A percentile compares a stretch with the other conserved stretches of the same genome.
Evolutionary conservation across 2,113 vertebrate genomes (phyloP).

Genomic region (Etia nguti): DNA sequence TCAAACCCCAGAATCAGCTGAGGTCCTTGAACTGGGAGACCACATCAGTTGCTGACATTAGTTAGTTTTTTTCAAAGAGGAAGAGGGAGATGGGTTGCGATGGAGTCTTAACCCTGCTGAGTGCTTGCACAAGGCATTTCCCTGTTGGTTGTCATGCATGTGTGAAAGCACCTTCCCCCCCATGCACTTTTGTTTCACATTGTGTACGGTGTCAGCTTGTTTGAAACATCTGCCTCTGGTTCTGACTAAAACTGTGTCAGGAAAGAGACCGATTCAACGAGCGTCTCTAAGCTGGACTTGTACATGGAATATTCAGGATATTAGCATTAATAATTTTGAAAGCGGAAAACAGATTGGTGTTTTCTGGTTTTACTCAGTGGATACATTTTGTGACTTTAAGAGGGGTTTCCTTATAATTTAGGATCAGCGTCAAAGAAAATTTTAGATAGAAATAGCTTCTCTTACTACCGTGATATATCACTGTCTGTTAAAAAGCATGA

Average conservation of each 20-base stretch:
- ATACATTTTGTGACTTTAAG: not conserved
- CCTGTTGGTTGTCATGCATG: conserved; percentile 47
- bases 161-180: conserved; percentile 1
- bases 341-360: not conserved
- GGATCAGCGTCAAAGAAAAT: not conserved
- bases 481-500: not conserved
- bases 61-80: conserved; percentile 28
- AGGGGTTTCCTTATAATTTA: not conserved
- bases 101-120: conserved; percentile 20
- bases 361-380: not conserved
- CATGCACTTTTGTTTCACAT: conserved; percentile 38
- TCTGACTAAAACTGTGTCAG: conserved; percentile 5
- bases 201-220: conserved; percentile 42
- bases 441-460: not conserved
- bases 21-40: conserved; percentile 20
- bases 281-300: not conserved
- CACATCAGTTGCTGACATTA: conserved; percentile 56
- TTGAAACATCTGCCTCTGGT: conserved; percentile 47
- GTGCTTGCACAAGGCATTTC: conserved; percentile 62
- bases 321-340: not conserved
- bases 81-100: conserved; percentile 7
- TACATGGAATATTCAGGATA: not conserved
- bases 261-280: not conserved
- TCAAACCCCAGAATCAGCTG: conserved; percentile 10
- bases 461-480: not conserved